These are phyloP conservation scores for Littorina saxatilis DNA, from an alignment of 1,140 invertebrate species.

Conservation along the genomic window DNA sequence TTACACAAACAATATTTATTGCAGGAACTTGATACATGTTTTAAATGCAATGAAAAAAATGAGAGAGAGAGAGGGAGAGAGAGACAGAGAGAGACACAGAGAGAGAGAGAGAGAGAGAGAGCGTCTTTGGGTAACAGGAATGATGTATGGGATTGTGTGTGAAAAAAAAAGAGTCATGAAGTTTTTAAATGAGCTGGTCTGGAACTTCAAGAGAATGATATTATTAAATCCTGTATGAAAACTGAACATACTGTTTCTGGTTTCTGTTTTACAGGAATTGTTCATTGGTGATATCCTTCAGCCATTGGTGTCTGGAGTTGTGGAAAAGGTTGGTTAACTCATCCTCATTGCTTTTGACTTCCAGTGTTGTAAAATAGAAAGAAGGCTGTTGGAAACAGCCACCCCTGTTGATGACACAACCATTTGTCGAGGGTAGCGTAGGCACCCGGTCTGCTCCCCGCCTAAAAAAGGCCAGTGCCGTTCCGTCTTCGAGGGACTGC, in stretches of 20 bases:
- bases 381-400: background rate
- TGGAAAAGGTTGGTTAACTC: conserved; percentile 21
- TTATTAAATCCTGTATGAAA: background rate
- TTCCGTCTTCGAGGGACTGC: too few species aligned
- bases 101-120: too few species aligned
- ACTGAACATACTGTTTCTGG: background rate
- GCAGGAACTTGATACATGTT: background rate
- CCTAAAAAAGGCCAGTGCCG: too few species aligned
- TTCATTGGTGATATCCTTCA: conserved; percentile 39
- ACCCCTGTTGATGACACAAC: too few species aligned
- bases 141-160: background rate
- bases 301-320: conserved; percentile 19
- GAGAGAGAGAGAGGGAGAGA: background rate
- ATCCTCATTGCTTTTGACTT: background rate
- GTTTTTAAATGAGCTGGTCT: background rate
- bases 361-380: background rate
- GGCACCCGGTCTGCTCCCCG: too few species aligned
- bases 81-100: too few species aligned
- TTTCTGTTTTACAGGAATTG: conserved; percentile 29
- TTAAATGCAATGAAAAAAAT: background rate
- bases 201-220: background rate
- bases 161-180: background rate
- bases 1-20: background rate
- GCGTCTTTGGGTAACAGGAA: background rate
- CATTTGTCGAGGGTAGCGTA: too few species aligned